phyloP scores from a whole-genome alignment of 2,113 vertebrate species.

The Neodontobutis hainanensis region DNA sequence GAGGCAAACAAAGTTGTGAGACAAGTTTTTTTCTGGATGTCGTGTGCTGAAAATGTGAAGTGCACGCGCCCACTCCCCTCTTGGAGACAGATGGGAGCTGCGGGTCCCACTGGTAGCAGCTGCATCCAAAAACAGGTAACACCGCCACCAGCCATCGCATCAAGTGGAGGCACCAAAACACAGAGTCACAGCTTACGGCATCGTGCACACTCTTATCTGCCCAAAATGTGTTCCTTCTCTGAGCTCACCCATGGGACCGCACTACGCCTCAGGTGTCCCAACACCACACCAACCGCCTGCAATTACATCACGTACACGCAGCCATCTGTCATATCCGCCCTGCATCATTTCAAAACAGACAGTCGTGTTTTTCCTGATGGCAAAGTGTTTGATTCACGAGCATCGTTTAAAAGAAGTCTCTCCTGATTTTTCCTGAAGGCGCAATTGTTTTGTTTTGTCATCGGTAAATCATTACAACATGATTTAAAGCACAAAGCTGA shows the following conservation, averaged over 20 bases:
- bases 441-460: neutral
- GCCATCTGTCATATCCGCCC: conserved; percentile 33
- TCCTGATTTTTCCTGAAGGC: neutral
- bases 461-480: conserved; percentile 24
- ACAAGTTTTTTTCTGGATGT: neutral
- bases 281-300: neutral
- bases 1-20: neutral
- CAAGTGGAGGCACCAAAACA: conserved; percentile 14
- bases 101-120: conserved; percentile 49
- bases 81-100: conserved; percentile 49
- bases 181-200: conserved; percentile 20
- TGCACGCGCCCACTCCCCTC: neutral
- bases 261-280: conserved; percentile 27
- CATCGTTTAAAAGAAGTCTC: conserved; percentile 1
- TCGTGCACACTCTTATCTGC: neutral
- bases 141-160: conserved; percentile 30
- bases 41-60: too few species aligned
- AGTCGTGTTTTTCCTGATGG: conserved; percentile 15
- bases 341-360: conserved; percentile 10
- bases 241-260: conserved; percentile 2
- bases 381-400: conserved; percentile 37
- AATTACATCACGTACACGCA: conserved; percentile 11
- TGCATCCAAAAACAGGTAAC: conserved; percentile 53
- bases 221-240: neutral
- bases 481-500: conserved; percentile 36